phyloP scores from a whole-genome alignment of 2,113 vertebrate genomes.

The Dunckerocampus dactyliophorus region DNA sequence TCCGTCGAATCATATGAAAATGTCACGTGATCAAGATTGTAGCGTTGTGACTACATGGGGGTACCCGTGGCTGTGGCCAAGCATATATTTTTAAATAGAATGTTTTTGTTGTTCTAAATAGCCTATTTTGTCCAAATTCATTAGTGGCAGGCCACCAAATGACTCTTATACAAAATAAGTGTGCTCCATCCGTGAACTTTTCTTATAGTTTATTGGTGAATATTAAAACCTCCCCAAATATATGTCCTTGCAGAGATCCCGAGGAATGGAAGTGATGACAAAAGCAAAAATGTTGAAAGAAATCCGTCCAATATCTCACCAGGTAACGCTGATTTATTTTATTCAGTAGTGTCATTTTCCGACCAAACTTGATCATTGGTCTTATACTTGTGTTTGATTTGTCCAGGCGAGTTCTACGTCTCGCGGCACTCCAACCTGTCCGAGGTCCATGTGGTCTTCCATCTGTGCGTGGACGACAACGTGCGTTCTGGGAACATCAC shows the following conservation, averaged over 20 bases:
- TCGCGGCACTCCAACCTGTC: slow-evolving; percentile 94
- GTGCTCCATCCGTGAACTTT: no score
- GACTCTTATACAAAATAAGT: no score
- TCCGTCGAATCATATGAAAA: no score
- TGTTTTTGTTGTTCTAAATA: no score
- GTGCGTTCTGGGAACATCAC: slow-evolving; percentile 89
- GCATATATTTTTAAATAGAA: no score
- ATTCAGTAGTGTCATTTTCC: background rate
- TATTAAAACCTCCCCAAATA: background rate
- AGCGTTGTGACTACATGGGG: no score
- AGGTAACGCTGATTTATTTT: slow-evolving; percentile 63
- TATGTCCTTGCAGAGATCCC: slow-evolving; percentile 50
- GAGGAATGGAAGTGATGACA: slow-evolving; percentile 83
- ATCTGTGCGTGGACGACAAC: slow-evolving; percentile 95
- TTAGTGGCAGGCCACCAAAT: no score
- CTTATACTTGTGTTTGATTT: no score
- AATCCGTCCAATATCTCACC: slow-evolving; percentile 90
- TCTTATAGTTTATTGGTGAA: no score
- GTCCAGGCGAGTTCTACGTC: slow-evolving; percentile 89
- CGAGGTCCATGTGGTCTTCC: slow-evolving; percentile 92
- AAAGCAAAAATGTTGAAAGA: slow-evolving; percentile 83
- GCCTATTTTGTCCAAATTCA: no score
- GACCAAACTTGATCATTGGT: background rate
- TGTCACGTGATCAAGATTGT: no score
- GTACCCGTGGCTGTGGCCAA: no score